These are phyloP conservation scores for Hippocampus comes DNA, from an alignment of 2,113 vertebrate species.

Conservation along the genomic window DNA sequence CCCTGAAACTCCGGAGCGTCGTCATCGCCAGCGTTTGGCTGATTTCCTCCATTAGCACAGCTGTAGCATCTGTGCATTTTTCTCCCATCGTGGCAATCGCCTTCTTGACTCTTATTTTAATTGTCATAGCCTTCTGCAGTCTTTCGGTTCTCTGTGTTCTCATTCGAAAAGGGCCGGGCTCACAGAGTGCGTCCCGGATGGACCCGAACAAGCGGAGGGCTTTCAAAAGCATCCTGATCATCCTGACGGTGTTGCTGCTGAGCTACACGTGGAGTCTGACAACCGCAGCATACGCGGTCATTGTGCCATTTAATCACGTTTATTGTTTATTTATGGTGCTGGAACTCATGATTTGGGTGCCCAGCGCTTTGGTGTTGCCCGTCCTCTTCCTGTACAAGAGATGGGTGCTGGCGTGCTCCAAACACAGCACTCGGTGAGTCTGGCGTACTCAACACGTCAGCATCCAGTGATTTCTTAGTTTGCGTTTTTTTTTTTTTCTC, in stretches of 20 bases:
- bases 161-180: not conserved
- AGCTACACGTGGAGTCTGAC: not conserved
- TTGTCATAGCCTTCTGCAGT: not conserved
- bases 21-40: conserved; percentile 8
- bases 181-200: not conserved
- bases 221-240: conserved; percentile 2
- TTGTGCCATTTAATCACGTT: not conserved
- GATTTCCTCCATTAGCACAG: not conserved
- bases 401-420: not conserved
- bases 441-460: not conserved
- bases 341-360: not conserved
- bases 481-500: not conserved
- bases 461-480: too few relatives aligned
- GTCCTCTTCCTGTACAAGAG: not conserved
- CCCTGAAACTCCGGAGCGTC: not conserved
- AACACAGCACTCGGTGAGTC: not conserved
- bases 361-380: not conserved
- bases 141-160: conserved; percentile 3
- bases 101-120: rapidly evolving
- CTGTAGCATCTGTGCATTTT: rapidly evolving
- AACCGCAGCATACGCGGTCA: rapidly evolving
- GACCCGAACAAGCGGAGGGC: not conserved
- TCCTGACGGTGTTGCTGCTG: not conserved
- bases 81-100: rapidly evolving
- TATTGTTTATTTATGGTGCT: not conserved